Percentiles rank a stretch among this genome's conserved stretches.
Conservation (phyloP, 2,888 invertebrate species). For the Pristionchus entomophagus region DNA sequence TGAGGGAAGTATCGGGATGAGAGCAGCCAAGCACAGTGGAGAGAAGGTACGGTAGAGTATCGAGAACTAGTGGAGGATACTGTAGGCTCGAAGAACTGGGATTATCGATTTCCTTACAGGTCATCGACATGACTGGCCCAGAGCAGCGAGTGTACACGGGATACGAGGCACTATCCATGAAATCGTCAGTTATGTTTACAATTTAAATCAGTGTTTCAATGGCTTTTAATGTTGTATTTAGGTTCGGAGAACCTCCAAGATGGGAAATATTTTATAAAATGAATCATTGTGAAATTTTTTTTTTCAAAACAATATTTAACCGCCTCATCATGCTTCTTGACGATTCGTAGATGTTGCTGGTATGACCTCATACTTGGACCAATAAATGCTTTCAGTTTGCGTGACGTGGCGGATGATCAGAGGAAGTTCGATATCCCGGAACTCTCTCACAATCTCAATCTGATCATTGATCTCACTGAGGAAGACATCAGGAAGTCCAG, state of each 20-base stretch:
- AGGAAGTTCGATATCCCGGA: conserved; percentile 86
- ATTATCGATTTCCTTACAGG: conserved; percentile 76
- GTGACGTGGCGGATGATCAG: conserved; percentile 59
- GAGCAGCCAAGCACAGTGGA: conserved; percentile 42
- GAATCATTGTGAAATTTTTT: too few species aligned
- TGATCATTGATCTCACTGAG: conserved; percentile 93
- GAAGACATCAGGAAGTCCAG: conserved; percentile 93
- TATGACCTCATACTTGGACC: neutral
- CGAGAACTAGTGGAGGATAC: neutral
- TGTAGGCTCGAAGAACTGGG: neutral
- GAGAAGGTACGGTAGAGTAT: conserved; percentile 42
- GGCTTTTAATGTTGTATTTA: too few species aligned
- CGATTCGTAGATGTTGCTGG: too few species aligned
- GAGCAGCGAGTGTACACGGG: conserved; percentile 86
- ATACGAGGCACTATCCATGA: conserved; percentile 73
- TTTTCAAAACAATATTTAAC: too few species aligned
- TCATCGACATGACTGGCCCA: conserved; percentile 98
- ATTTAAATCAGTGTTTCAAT: neutral
- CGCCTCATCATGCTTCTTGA: too few species aligned
- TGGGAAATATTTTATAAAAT: too few species aligned
- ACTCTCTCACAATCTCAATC: conserved; percentile 90
- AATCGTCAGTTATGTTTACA: conserved; percentile 53
- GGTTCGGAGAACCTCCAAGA: too few species aligned
- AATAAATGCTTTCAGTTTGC: neutral
- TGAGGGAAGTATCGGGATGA: conserved; percentile 65